phyloP scores from a whole-genome alignment of 2,797 vertebrate genomes.

The Darevskia nairensis region DNA sequence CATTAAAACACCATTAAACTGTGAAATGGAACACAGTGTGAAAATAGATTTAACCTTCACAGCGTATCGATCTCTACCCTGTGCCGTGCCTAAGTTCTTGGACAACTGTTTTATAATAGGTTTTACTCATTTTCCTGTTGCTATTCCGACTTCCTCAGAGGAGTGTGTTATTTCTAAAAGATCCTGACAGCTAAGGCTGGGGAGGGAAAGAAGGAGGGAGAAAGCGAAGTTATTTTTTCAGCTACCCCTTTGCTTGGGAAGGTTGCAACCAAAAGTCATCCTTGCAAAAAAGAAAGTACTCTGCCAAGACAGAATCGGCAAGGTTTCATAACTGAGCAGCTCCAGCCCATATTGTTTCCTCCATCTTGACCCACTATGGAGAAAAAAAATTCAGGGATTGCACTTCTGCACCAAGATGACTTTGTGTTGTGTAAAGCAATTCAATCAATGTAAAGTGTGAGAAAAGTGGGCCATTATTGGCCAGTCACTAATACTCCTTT shows the following conservation, averaged over 20 bases:
- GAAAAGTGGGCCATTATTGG: too few species aligned
- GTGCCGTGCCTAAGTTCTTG: constrained; percentile 79
- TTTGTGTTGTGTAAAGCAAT: background rate
- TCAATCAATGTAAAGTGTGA: background rate
- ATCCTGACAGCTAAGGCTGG: constrained; percentile 76
- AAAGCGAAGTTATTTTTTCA: constrained; percentile 71
- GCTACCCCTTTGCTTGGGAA: constrained; percentile 68
- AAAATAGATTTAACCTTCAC: constrained; percentile 91
- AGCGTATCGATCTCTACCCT: constrained; percentile 81
- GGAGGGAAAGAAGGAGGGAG: constrained; percentile 36
- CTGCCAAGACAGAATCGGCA: background rate
- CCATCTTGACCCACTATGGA: background rate
- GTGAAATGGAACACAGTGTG: constrained; percentile 89
- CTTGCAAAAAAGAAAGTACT: background rate
- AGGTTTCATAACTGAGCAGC: background rate
- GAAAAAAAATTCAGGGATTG: background rate
- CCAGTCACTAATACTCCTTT: too few species aligned
- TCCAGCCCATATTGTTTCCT: background rate
- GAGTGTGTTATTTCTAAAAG: constrained; percentile 82
- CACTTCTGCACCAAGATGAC: too few species aligned
- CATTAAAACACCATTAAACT: constrained; percentile 91
- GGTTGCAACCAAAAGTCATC: constrained; percentile 18
- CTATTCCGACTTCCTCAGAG: constrained; percentile 82
- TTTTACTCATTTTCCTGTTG: constrained; percentile 86
- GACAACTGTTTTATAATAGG: constrained; percentile 87